Percentiles rank a stretch among this genome's conserved stretches.
Evolutionary conservation across 2,113 vertebrate species (phyloP).

Genomic region (Anarrhichthys ocellatus): DNA sequence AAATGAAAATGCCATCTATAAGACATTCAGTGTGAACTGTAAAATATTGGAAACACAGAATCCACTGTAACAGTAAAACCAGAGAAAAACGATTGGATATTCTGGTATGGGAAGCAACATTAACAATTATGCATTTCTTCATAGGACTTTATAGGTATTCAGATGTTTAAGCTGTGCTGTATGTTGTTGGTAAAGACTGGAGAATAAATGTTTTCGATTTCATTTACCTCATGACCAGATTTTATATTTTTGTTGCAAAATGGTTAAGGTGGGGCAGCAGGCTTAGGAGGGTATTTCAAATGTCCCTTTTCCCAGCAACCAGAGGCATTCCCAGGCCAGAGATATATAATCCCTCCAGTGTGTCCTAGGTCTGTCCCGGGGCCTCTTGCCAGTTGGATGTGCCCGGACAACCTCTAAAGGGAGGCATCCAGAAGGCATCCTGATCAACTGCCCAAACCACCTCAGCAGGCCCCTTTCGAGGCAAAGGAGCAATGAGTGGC

Average conservation of each 20-base stretch:
- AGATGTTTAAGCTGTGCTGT: conserved; percentile 15
- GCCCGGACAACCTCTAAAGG: too few species aligned
- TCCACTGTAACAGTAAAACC: not conserved
- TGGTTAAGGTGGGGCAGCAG: not conserved
- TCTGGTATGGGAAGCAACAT: not conserved
- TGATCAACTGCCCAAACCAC: too few species aligned
- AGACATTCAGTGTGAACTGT: not conserved
- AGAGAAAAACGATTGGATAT: not conserved
- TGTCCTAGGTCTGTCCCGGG: not conserved
- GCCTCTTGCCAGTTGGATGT: too few species aligned
- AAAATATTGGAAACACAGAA: not conserved
- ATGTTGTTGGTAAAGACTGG: conserved; percentile 18
- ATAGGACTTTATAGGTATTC: conserved; percentile 16
- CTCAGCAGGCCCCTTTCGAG: too few species aligned
- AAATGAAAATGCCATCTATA: not conserved
- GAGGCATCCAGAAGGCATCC: too few species aligned
- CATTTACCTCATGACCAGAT: not conserved
- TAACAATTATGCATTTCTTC: not conserved
- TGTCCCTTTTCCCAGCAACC: not conserved
- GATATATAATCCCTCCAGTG: not conserved
- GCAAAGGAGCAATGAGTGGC: too few species aligned
- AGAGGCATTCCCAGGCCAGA: not conserved
- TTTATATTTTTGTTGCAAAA: conserved; percentile 7
- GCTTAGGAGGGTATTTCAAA: not conserved
- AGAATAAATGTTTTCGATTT: conserved; percentile 46